phyloP scores from a whole-genome alignment of 2,888 invertebrate genomes.

The Meteorus cinctellus region DNA sequence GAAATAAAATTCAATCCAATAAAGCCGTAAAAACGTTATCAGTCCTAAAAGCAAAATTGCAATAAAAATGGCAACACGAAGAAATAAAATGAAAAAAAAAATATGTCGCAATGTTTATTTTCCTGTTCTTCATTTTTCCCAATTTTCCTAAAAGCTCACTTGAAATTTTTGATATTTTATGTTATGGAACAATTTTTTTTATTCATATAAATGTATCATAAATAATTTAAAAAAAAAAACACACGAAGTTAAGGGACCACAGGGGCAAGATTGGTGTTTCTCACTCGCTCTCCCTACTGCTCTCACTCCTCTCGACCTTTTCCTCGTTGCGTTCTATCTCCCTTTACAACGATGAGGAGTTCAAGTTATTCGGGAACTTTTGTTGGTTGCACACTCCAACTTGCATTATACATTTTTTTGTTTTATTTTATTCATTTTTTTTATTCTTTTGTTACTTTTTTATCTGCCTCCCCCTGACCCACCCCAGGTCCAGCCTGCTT shows the following conservation, averaged over 20 bases:
- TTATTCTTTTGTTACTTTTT: neutral
- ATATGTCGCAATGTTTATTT: constrained; percentile 27
- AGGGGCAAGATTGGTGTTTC: constrained; percentile 11
- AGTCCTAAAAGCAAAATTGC: neutral
- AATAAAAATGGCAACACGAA: neutral
- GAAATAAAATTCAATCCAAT: constrained; percentile 21
- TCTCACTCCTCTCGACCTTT: constrained; percentile 41
- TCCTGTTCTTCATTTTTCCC: constrained; percentile 15
- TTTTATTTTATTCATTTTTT: constrained; percentile 6
- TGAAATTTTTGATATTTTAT: constrained; percentile 8
- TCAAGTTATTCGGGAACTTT: constrained; percentile 38
- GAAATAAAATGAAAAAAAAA: neutral
- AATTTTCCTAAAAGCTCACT: constrained; percentile 37
- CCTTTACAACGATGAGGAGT: neutral
- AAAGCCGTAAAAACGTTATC: constrained; percentile 4
- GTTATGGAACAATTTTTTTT: constrained; percentile 3
- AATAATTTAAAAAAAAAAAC: constrained; percentile 3
- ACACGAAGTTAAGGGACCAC: neutral
- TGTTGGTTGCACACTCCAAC: neutral
- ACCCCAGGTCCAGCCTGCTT: neutral
- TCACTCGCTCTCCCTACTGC: constrained; percentile 20
- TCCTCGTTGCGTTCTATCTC: constrained; percentile 25
- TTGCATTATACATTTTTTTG: neutral
- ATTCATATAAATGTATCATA: constrained; percentile 10
- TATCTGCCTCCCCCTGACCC: constrained; percentile 10